phyloP scores from a whole-genome alignment of 2,113 vertebrate genomes.

The Fregata magnificens region DNA sequence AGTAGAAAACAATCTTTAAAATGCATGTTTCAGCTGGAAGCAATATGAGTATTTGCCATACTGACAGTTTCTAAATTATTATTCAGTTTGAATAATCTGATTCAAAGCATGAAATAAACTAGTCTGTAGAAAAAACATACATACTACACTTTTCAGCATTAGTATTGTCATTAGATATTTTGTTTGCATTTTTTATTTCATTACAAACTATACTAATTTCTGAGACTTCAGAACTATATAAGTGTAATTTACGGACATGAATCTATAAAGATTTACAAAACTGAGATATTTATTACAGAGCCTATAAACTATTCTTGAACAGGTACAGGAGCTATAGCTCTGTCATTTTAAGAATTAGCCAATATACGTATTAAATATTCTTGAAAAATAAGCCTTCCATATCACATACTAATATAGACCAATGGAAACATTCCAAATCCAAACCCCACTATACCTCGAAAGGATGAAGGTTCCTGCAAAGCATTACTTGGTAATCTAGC shows the following conservation, averaged over 20 bases:
- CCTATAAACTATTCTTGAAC: neutral
- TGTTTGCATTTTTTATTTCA: neutral
- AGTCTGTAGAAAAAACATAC: neutral
- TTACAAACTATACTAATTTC: neutral
- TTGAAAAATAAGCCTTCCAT: neutral
- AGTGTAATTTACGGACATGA: neutral
- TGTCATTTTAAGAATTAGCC: neutral
- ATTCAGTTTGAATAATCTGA: neutral
- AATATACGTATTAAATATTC: neutral
- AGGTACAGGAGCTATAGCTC: neutral
- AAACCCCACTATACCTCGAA: constrained; percentile 60
- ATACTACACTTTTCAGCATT: neutral
- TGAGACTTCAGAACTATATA: neutral
- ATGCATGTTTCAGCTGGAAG: neutral
- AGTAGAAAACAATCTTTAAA: neutral
- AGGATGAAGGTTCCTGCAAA: constrained; percentile 74
- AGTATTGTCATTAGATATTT: neutral
- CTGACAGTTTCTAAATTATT: neutral
- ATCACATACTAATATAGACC: neutral
- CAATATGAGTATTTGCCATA: neutral
- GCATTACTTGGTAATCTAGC: constrained; percentile 80
- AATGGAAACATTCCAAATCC: neutral
- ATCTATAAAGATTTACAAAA: neutral
- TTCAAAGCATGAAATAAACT: neutral
- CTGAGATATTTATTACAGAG: neutral